These are phyloP conservation scores for Hemithea aestivaria DNA, from an alignment of 2,888 invertebrate genomes.

Conservation along the genomic window DNA sequence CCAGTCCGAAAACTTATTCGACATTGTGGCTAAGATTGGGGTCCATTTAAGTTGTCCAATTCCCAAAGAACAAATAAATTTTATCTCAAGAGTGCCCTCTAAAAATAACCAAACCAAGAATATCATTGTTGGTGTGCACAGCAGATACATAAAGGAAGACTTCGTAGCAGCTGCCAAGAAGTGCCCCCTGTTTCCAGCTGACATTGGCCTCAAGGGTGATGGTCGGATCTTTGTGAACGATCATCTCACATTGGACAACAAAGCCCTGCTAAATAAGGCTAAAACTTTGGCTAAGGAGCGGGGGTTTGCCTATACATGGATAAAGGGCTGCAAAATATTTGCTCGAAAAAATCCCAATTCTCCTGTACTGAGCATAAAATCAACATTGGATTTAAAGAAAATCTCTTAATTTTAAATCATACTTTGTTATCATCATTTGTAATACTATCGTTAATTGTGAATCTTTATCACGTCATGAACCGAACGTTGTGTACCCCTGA, in stretches of 20 bases:
- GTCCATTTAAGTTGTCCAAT: constrained; percentile 3
- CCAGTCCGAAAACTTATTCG: constrained; percentile 11
- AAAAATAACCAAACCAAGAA: constrained; percentile 9
- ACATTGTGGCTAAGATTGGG: constrained; percentile 8
- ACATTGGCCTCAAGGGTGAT: constrained; percentile 17
- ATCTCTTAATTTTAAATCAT: too few relatives aligned
- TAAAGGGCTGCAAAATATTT: constrained; percentile 20
- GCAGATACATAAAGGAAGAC: constrained; percentile 23
- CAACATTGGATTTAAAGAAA: constrained; percentile 7
- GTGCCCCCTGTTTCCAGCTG: constrained; percentile 4
- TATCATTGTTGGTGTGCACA: constrained; percentile 19
- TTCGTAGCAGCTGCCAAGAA: constrained; percentile 20
- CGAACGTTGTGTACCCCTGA: too few relatives aligned
- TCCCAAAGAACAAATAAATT: constrained; percentile 18
- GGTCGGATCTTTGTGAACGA: constrained; percentile 21
- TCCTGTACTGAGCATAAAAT: constrained; percentile 13
- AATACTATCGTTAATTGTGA: too few relatives aligned
- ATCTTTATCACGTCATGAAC: too few relatives aligned
- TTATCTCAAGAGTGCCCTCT: constrained; percentile 14
- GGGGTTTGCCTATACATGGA: constrained; percentile 18
- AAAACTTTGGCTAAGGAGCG: constrained; percentile 20
- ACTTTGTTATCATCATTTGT: too few relatives aligned
- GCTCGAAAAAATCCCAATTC: constrained; percentile 17
- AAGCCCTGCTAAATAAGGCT: constrained; percentile 22
- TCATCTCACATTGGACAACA: constrained; percentile 25